Percentiles rank a stretch among this genome's conserved stretches.
These are phyloP conservation scores for Leptinotarsa lineolata DNA, from an alignment of 1,140 invertebrate species.

Conservation along the genomic window DNA sequence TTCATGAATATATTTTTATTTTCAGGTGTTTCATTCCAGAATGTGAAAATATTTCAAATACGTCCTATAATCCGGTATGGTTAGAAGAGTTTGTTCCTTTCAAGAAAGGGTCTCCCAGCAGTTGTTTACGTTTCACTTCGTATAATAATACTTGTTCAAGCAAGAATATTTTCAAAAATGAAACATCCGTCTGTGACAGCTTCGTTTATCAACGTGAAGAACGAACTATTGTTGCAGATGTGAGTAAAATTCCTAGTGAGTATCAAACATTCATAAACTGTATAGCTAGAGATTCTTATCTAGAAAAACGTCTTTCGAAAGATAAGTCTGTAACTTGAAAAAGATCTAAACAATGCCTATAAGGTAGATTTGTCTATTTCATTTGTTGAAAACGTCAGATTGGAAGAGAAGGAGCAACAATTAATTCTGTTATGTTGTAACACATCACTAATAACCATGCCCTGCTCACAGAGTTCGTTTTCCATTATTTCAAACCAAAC, in stretches of 20 bases:
- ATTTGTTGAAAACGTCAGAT: too few relatives aligned
- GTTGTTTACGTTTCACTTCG: constrained; percentile 27
- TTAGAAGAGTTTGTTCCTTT: constrained; percentile 59
- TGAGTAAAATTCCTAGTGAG: constrained; percentile 33
- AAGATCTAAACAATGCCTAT: too few relatives aligned
- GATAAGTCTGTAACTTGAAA: too few relatives aligned
- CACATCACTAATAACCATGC: too few relatives aligned
- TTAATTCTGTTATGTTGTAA: too few relatives aligned
- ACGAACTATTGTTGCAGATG: constrained; percentile 54
- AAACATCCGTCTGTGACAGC: constrained; percentile 52
- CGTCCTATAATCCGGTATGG: constrained; percentile 59
- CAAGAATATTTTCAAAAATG: neutral
- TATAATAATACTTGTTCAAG: too few relatives aligned
- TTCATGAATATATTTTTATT: neutral
- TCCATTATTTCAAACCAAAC: too few relatives aligned
- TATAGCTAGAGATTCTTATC: neutral
- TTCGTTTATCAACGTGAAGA: constrained; percentile 58
- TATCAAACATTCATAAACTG: neutral
- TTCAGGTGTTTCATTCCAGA: constrained; percentile 66
- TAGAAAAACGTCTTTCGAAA: too few relatives aligned
- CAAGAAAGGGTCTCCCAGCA: constrained; percentile 36
- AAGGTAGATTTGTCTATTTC: too few relatives aligned
- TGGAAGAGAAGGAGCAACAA: too few relatives aligned
- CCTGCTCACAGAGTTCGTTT: too few relatives aligned
- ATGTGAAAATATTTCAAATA: constrained; percentile 58